Evolutionary conservation across 2,113 vertebrate species (phyloP).

Genomic region (Pseudopodoces humilis): DNA sequence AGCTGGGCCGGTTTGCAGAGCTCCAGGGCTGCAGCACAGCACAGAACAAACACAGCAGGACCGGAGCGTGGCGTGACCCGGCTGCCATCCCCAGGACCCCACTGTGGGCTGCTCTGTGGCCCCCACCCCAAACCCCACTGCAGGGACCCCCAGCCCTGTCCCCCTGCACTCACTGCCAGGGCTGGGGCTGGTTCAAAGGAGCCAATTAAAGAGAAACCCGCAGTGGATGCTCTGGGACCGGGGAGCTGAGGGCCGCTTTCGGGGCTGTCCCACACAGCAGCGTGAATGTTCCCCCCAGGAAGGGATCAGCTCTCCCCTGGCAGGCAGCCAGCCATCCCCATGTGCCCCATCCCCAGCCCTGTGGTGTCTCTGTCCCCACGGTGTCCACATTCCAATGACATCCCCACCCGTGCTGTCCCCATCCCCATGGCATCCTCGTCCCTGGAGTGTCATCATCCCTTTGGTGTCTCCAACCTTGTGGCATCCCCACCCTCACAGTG

Average conservation of each 20-base stretch:
- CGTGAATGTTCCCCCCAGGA: not conserved
- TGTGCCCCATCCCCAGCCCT: not conserved
- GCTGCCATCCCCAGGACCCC: not conserved
- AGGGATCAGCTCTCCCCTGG: not conserved
- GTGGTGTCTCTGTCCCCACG: not conserved
- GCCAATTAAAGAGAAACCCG: not conserved
- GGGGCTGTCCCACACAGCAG: not conserved
- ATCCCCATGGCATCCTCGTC: not conserved
- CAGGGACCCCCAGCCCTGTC: not conserved
- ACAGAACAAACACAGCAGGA: not conserved
- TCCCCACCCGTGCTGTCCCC: not conserved
- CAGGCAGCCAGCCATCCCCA: not conserved
- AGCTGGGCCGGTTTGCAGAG: not conserved
- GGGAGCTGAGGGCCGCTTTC: not conserved
- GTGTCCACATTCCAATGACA: not conserved
- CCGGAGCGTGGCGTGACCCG: accelerated
- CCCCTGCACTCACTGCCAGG: not conserved
- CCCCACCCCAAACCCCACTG: not conserved
- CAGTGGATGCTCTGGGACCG: too few species aligned
- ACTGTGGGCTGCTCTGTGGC: too few species aligned
- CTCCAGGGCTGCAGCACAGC: not conserved
- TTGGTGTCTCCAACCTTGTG: not conserved
- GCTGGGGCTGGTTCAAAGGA: not conserved
- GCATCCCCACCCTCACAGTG: not conserved
- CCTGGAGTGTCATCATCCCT: not conserved